Percentiles rank a stretch among this genome's conserved stretches.
These are phyloP conservation scores for Drosophila nigrodunni DNA, from an alignment of 1,140 invertebrate genomes.

Conservation along the genomic window DNA sequence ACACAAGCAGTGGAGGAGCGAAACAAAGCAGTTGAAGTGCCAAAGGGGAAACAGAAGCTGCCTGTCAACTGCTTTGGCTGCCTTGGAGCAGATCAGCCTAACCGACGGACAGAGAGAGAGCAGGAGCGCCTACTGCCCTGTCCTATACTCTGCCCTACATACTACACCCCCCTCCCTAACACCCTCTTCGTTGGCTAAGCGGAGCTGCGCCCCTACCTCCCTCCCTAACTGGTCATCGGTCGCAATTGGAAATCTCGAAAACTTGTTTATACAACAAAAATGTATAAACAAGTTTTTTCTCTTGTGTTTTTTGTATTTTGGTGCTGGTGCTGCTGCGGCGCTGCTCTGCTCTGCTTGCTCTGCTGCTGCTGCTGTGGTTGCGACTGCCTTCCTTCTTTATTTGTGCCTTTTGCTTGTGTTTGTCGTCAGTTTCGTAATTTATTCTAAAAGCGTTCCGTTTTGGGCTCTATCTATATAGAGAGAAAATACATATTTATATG, in stretches of 20 bases:
- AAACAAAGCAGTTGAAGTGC: neutral
- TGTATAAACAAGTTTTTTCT: constrained; percentile 80
- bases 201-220: constrained; percentile 4
- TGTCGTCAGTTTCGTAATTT: constrained; percentile 82
- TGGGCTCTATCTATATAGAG: constrained; percentile 73
- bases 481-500: constrained; percentile 54
- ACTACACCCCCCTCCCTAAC: constrained; percentile 28
- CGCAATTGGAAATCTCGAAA: constrained; percentile 80
- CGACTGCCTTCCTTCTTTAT: constrained; percentile 48
- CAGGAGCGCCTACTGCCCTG: constrained; percentile 35
- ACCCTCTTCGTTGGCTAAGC: constrained; percentile 10
- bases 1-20: neutral
- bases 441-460: constrained; percentile 83
- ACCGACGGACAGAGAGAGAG: neutral
- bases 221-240: constrained; percentile 51
- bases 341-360: constrained; percentile 26
- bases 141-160: constrained; percentile 55
- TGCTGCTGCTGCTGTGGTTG: constrained; percentile 25
- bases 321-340: constrained; percentile 43
- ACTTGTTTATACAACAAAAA: constrained; percentile 76
- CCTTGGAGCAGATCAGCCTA: neutral
- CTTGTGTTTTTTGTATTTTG: constrained; percentile 43
- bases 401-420: constrained; percentile 62
- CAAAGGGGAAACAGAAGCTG: constrained; percentile 28
- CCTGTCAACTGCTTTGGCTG: constrained; percentile 42